Conservation (phyloP, 2,113 vertebrate species). For the Oryzias curvinotus region DNA sequence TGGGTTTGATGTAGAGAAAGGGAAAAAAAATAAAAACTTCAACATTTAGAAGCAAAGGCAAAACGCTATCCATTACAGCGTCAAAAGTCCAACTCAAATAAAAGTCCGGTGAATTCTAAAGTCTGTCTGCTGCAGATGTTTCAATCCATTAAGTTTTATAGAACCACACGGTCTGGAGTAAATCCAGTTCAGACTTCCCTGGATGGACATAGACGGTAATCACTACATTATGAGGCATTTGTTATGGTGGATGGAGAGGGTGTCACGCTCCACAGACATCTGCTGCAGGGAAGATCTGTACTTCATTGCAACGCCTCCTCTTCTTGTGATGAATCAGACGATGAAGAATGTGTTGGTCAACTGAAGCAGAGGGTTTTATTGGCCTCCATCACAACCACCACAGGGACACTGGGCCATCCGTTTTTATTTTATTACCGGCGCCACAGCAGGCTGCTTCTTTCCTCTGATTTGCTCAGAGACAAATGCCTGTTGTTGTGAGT, state of each 20-base stretch:
- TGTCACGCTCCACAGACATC: constrained; percentile 41
- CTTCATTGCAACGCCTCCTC: constrained; percentile 23
- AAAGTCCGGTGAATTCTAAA: background rate
- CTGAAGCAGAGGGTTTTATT: constrained; percentile 52
- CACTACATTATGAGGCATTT: constrained; percentile 9
- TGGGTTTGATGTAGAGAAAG: constrained; percentile 20
- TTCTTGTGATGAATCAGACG: constrained; percentile 50
- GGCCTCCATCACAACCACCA: constrained; percentile 27
- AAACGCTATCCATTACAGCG: background rate
- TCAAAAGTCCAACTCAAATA: background rate
- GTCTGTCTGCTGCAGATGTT: background rate
- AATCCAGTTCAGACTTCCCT: constrained; percentile 3
- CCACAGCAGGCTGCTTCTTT: background rate
- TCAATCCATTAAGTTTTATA: constrained; percentile 4
- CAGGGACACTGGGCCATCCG: constrained; percentile 40
- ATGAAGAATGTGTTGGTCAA: constrained; percentile 52
- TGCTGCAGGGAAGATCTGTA: constrained; percentile 34
- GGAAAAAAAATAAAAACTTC: constrained; percentile 1
- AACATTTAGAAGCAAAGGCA: background rate
- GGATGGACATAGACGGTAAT: constrained; percentile 10
- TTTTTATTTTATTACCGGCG: constrained; percentile 18
- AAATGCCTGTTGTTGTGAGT: background rate
- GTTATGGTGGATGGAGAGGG: constrained; percentile 35
- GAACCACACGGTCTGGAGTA: constrained; percentile 8
- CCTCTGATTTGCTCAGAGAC: background rate